Evolutionary conservation across 2,113 vertebrate genomes (phyloP).

Genomic region (Pontoporia blainvillei): DNA sequence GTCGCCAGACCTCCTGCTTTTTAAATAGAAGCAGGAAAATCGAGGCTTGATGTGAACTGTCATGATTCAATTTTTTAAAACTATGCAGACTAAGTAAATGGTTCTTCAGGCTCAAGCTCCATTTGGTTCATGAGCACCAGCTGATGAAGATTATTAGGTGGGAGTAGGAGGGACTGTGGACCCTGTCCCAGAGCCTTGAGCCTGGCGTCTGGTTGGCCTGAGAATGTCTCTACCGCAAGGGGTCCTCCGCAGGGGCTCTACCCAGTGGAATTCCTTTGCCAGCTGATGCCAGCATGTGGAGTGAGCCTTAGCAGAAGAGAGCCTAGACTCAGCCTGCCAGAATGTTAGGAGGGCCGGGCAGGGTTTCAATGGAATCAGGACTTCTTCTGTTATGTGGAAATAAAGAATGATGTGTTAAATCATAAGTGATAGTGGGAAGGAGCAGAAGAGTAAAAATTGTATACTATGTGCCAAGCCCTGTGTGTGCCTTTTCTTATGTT

Average conservation of each 20-base stretch:
- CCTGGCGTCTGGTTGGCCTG: background rate
- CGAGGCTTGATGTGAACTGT: background rate
- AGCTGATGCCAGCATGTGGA: background rate
- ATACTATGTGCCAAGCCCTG: background rate
- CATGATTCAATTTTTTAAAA: background rate
- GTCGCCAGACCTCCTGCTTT: background rate
- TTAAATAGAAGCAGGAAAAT: background rate
- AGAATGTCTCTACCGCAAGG: background rate
- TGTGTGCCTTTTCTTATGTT: background rate
- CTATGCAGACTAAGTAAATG: background rate
- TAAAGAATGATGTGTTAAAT: background rate
- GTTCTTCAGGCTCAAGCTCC: background rate
- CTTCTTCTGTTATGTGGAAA: background rate
- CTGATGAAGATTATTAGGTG: background rate
- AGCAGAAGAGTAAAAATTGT: background rate
- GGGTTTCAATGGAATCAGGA: background rate
- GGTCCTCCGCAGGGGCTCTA: background rate
- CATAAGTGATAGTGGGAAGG: background rate
- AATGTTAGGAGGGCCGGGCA: rapidly evolving
- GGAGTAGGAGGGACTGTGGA: background rate
- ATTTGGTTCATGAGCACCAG: background rate
- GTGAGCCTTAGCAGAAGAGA: background rate
- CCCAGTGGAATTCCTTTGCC: background rate
- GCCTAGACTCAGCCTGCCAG: background rate
- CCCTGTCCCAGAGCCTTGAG: background rate